Evolutionary conservation across 1,140 invertebrate species (phyloP).

Genomic region (Drosophila neocordata): DNA sequence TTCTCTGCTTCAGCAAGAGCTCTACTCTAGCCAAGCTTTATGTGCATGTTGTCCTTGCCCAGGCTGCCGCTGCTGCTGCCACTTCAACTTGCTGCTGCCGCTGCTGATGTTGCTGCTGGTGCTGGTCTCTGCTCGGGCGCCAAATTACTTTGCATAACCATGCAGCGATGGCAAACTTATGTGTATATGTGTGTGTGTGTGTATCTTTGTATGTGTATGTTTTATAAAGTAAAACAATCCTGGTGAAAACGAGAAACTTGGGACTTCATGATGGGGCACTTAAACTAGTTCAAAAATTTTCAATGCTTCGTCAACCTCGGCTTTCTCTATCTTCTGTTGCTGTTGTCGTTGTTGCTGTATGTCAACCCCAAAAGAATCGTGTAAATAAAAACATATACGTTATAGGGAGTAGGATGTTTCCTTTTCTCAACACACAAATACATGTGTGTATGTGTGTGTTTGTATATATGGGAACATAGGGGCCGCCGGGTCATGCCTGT

Average conservation of each 20-base stretch:
- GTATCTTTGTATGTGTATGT: slow-evolving; percentile 41
- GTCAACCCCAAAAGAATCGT: slow-evolving; percentile 68
- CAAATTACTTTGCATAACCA: slow-evolving; percentile 81
- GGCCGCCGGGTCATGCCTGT: slow-evolving; percentile 31
- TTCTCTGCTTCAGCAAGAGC: slow-evolving; percentile 46
- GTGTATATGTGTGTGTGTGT: slow-evolving; percentile 24
- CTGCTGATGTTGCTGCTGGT: slow-evolving; percentile 29
- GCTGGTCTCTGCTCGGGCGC: slow-evolving; percentile 32
- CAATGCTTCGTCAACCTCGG: slow-evolving; percentile 57
- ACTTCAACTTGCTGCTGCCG: slow-evolving; percentile 23
- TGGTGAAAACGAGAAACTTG: slow-evolving; percentile 81
- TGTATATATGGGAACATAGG: background rate
- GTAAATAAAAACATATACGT: slow-evolving; percentile 69
- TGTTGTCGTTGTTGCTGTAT: slow-evolving; percentile 34
- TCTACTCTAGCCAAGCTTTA: slow-evolving; percentile 14
- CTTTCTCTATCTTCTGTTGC: slow-evolving; percentile 51
- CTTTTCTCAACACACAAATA: slow-evolving; percentile 30
- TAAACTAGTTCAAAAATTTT: slow-evolving; percentile 81
- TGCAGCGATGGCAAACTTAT: slow-evolving; percentile 59
- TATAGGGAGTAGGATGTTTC: slow-evolving; percentile 11
- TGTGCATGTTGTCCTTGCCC: slow-evolving; percentile 73
- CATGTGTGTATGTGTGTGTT: background rate
- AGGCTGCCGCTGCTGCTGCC: slow-evolving; percentile 41
- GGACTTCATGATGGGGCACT: slow-evolving; percentile 81
- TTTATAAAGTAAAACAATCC: slow-evolving; percentile 81